Evolutionary conservation across 2,797 vertebrate genomes (phyloP).

Genomic region (Serranus cabrilla): DNA sequence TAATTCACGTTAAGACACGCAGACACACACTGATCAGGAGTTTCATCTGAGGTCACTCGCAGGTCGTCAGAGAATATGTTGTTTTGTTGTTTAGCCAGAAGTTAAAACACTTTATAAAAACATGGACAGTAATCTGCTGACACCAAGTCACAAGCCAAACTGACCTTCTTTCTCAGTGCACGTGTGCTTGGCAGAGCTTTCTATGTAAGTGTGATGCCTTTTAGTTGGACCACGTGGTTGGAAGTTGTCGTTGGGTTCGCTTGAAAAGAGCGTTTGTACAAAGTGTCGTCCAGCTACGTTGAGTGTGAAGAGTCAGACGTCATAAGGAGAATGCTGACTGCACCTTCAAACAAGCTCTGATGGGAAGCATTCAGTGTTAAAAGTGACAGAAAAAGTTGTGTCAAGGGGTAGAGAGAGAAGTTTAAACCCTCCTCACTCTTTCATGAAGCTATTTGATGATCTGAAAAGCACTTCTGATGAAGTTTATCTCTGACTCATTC

Average conservation of each 20-base stretch:
- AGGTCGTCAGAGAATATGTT: slow-evolving; percentile 1
- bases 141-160: slow-evolving; percentile 3
- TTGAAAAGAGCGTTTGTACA: not conserved
- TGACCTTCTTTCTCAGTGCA: not conserved
- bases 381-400: too few relatives aligned
- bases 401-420: not conserved
- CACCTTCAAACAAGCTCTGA: not conserved
- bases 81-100: not conserved
- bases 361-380: not conserved
- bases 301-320: too few relatives aligned
- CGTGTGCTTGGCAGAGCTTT: not conserved
- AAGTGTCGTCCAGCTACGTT: not conserved
- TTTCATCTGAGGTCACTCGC: slow-evolving; percentile 1
- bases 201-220: not conserved
- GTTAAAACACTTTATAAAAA: not conserved
- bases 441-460: not conserved
- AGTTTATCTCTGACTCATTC: not conserved
- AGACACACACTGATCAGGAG: not conserved
- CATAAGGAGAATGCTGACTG: not conserved
- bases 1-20: slow-evolving; percentile 14
- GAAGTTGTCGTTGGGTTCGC: not conserved
- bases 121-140: too few relatives aligned
- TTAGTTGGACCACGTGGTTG: not conserved
- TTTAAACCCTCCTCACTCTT: not conserved
- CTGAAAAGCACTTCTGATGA: not conserved